Evolutionary conservation across 2,113 vertebrate genomes (phyloP).

Genomic region (Otus sunia): DNA sequence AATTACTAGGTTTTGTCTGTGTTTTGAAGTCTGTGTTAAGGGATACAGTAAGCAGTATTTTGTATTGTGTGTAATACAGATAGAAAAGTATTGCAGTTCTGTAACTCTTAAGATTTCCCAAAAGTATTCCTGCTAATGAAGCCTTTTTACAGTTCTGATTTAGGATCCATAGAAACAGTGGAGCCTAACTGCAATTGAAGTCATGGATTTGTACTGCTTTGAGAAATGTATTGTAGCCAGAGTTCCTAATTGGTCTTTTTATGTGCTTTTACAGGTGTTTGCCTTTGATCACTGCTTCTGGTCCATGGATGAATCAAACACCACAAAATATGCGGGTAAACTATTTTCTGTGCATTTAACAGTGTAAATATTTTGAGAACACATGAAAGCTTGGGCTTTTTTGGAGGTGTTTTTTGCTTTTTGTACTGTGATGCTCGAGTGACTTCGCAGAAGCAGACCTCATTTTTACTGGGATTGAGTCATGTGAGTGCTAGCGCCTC

Average conservation of each 20-base stretch:
- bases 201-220: neutral
- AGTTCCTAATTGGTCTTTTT: conserved; percentile 31
- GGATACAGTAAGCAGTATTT: neutral
- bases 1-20: neutral
- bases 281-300: conserved; percentile 99
- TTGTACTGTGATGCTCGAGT: neutral
- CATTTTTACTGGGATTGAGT: neutral
- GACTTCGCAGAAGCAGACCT: neutral
- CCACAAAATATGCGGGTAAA: conserved; percentile 95
- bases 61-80: neutral
- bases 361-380: neutral
- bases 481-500: neutral
- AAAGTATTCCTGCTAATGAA: neutral
- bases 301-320: conserved; percentile 98
- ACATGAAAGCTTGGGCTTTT: neutral
- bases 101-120: neutral
- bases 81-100: neutral
- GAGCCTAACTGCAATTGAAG: neutral
- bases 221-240: neutral
- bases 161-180: neutral
- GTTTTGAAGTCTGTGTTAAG: neutral
- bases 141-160: neutral
- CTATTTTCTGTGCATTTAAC: neutral
- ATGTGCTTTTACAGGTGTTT: conserved; percentile 84
- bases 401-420: neutral